Evolutionary conservation across 2,888 invertebrate species (phyloP).

Genomic region (Yponomeuta cagnagella): DNA sequence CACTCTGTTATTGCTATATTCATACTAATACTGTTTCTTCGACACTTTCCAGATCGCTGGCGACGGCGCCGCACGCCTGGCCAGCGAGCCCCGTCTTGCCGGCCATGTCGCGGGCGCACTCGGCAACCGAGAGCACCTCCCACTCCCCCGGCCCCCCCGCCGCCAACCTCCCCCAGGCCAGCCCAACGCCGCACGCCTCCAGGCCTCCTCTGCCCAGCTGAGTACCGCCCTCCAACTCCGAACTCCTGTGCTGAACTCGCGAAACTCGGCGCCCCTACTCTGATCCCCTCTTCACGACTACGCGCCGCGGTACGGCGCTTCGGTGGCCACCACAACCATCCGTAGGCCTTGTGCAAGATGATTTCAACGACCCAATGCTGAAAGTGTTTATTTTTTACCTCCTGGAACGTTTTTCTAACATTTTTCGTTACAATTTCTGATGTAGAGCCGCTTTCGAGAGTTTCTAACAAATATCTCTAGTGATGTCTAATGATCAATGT

Average conservation of each 20-base stretch:
- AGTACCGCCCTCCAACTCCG: conserved; percentile 76
- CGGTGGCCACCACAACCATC: conserved; percentile 12
- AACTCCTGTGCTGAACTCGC: conserved; percentile 76
- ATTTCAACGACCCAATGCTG: no score
- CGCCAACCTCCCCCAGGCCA: conserved; percentile 62
- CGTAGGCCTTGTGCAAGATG: no score
- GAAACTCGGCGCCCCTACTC: conserved; percentile 72
- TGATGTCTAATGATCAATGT: no score
- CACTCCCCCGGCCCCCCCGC: conserved; percentile 61
- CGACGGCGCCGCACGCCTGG: conserved; percentile 83
- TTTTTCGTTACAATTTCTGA: no score
- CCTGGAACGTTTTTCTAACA: no score
- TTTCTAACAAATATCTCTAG: no score
- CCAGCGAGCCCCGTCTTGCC: conserved; percentile 86
- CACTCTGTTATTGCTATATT: no score
- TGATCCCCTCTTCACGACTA: conserved; percentile 49
- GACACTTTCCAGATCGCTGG: conserved; percentile 68
- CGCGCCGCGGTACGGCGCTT: conserved; percentile 44
- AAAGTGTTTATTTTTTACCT: no score
- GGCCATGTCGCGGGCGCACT: conserved; percentile 81
- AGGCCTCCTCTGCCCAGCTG: conserved; percentile 72
- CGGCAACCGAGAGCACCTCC: conserved; percentile 80
- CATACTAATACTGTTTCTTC: background rate
- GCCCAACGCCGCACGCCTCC: conserved; percentile 53
- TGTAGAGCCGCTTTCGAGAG: no score